Evolutionary conservation across 2,113 vertebrate genomes (phyloP).

Genomic region (Dendropsophus ebraccatus): DNA sequence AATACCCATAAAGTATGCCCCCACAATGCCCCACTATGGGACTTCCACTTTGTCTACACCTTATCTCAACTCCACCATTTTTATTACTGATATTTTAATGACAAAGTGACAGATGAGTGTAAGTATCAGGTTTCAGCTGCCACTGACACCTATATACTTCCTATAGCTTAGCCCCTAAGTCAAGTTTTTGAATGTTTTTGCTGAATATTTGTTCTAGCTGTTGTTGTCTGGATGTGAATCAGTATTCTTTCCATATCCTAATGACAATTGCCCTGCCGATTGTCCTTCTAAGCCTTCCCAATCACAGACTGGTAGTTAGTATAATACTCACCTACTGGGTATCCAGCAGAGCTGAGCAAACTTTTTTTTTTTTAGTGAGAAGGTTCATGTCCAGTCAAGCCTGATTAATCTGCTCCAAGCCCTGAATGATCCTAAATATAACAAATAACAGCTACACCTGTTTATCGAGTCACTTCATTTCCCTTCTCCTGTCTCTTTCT

Average conservation of each 20-base stretch:
- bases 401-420: constrained; percentile 77
- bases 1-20: no score
- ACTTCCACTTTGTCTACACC: no score
- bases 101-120: no score
- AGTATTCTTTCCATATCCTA: constrained; percentile 68
- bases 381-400: constrained; percentile 76
- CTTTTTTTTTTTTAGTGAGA: constrained; percentile 66
- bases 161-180: neutral
- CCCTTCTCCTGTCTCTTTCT: constrained; percentile 71
- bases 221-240: constrained; percentile 68
- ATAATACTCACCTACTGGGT: constrained; percentile 81
- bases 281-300: constrained; percentile 78
- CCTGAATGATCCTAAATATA: constrained; percentile 70
- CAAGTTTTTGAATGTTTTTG: constrained; percentile 62
- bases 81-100: no score
- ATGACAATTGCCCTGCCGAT: constrained; percentile 68
- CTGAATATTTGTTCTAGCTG: constrained; percentile 62
- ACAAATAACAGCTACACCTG: constrained; percentile 77
- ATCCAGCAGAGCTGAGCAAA: constrained; percentile 75
- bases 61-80: no score
- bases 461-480: constrained; percentile 77
- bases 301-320: constrained; percentile 76
- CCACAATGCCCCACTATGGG: no score
- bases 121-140: neutral
- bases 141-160: neutral